phyloP scores from a whole-genome alignment of 2,888 invertebrate species.

The Heliconius ismenius region DNA sequence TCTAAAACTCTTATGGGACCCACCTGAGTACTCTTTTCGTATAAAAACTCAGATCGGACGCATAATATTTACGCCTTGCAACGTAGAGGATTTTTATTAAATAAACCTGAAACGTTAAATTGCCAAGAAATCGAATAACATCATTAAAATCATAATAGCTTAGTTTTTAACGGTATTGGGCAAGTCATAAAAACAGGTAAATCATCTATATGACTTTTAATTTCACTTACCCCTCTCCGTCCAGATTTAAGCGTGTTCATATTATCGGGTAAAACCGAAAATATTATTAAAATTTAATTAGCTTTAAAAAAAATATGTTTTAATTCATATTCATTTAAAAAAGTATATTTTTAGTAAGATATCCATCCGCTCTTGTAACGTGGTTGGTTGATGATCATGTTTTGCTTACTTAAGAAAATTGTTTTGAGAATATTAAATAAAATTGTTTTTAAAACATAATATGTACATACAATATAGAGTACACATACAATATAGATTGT shows the following conservation, averaged over 20 bases:
- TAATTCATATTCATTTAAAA: constrained; percentile 25
- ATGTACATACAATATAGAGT: too few species aligned
- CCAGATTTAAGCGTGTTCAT: constrained; percentile 77
- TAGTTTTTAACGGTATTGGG: constrained; percentile 22
- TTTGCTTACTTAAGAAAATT: constrained; percentile 11
- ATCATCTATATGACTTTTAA: constrained; percentile 51
- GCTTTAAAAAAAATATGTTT: constrained; percentile 52
- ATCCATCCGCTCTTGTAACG: constrained; percentile 8
- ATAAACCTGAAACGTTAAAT: constrained; percentile 27
- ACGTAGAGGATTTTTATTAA: constrained; percentile 41
- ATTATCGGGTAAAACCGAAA: constrained; percentile 56
- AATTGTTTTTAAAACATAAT: background rate
- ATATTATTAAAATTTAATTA: constrained; percentile 56
- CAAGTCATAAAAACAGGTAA: background rate
- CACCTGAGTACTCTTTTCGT: constrained; percentile 41
- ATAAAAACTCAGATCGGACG: constrained; percentile 48
- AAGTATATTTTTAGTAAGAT: constrained; percentile 19
- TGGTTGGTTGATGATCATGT: constrained; percentile 18
- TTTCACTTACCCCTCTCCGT: constrained; percentile 74
- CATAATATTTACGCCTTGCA: constrained; percentile 49
- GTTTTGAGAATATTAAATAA: background rate
- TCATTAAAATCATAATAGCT: background rate
- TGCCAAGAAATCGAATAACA: constrained; percentile 16
- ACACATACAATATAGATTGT: constrained; percentile 2
- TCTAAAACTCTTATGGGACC: constrained; percentile 65